phyloP scores from a whole-genome alignment of 1,140 invertebrate species.

The Heliconius nattereri region DNA sequence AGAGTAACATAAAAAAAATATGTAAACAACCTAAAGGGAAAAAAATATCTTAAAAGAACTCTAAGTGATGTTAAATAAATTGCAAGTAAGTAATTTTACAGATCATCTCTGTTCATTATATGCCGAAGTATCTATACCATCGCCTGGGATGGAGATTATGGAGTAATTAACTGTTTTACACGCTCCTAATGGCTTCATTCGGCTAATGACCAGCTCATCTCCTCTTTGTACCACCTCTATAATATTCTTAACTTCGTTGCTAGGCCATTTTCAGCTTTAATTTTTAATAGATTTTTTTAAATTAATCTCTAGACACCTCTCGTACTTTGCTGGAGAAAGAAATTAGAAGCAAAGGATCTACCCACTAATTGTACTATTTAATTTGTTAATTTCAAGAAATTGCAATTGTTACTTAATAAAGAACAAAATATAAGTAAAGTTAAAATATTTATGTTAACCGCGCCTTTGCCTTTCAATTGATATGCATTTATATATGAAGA shows the following conservation, averaged over 20 bases:
- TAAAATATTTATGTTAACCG: not conserved
- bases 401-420: not conserved
- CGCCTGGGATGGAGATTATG: constrained; percentile 57
- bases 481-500: constrained; percentile 22
- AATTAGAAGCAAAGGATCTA: not conserved
- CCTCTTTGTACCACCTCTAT: constrained; percentile 27
- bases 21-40: not conserved
- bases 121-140: constrained; percentile 41
- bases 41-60: no score
- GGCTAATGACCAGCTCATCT: constrained; percentile 69
- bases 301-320: not conserved
- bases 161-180: constrained; percentile 77
- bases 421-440: not conserved
- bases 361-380: not conserved
- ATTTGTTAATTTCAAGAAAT: no score
- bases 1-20: not conserved
- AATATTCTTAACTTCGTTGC: constrained; percentile 25
- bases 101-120: constrained; percentile 36
- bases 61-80: constrained; percentile 7
- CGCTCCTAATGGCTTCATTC: constrained; percentile 75
- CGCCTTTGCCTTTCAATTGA: constrained; percentile 16
- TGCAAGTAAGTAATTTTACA: constrained; percentile 10
- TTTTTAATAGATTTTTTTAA: not conserved
- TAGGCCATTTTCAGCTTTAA: constrained; percentile 24
- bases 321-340: not conserved